Evolutionary conservation across 2,888 invertebrate genomes (phyloP).

Genomic region (Eubasilissa splendida): DNA sequence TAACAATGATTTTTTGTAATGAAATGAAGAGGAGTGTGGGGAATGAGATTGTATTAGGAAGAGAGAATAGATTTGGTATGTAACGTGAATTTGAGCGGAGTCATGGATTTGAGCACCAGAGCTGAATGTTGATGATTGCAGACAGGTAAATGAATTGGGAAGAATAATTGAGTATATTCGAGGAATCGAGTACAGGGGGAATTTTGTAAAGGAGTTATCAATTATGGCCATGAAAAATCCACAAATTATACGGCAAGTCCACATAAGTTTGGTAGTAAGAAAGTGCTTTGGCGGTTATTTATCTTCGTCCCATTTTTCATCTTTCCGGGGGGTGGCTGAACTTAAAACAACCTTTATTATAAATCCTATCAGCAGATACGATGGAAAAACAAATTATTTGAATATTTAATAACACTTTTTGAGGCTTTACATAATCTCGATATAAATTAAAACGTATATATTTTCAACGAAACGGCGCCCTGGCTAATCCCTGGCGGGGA

Average conservation of each 20-base stretch:
- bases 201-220: not conserved
- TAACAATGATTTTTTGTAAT: not conserved
- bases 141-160: no score
- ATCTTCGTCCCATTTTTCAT: not conserved
- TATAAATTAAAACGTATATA: conserved; percentile 49
- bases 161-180: no score
- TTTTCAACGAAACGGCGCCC: conserved; percentile 44
- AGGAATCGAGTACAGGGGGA: not conserved
- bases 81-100: no score
- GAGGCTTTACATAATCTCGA: conserved; percentile 44
- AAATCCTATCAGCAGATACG: conserved; percentile 30
- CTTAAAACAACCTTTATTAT: conserved; percentile 16
- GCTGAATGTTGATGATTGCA: no score
- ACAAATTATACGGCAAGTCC: no score
- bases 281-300: not conserved
- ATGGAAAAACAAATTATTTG: conserved; percentile 36
- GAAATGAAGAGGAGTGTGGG: no score
- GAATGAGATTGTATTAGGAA: no score
- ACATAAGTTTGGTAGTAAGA: not conserved
- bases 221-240: no score
- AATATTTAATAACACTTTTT: conserved; percentile 46
- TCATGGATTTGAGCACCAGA: no score
- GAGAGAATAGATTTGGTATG: no score
- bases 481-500: conserved; percentile 49
- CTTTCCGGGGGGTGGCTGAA: not conserved